These are phyloP conservation scores for Strix aluco DNA, from an alignment of 2,113 vertebrate species.

Conservation along the genomic window DNA sequence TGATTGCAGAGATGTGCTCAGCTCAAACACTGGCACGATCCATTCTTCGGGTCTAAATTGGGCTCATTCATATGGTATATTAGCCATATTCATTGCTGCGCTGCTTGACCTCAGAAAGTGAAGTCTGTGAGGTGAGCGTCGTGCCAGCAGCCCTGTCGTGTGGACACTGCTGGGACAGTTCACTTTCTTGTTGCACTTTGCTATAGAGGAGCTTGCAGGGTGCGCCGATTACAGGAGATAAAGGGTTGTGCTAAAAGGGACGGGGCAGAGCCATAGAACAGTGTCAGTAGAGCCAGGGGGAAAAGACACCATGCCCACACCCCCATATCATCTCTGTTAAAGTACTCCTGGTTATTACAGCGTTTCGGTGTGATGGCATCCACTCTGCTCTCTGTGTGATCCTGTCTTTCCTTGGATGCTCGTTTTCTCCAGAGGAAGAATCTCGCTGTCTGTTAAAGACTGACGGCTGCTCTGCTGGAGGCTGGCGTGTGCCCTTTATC, in stretches of 20 bases:
- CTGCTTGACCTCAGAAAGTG: background rate
- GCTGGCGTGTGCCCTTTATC: background rate
- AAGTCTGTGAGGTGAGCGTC: background rate
- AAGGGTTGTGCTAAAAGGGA: background rate
- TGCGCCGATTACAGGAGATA: background rate
- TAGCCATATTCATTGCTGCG: background rate
- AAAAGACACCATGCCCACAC: background rate
- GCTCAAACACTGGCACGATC: background rate
- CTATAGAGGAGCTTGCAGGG: background rate
- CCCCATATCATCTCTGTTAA: fast-evolving
- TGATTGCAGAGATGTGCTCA: background rate
- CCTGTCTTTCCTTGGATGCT: background rate
- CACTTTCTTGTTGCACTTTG: background rate
- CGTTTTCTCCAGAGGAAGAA: background rate
- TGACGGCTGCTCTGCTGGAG: background rate
- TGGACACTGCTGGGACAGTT: background rate
- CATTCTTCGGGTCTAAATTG: background rate
- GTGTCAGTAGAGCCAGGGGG: background rate
- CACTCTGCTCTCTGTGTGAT: background rate
- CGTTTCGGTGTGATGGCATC: background rate
- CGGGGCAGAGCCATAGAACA: fast-evolving
- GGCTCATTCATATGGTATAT: background rate
- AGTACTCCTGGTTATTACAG: background rate
- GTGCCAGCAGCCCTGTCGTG: background rate
- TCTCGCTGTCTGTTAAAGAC: background rate